Percentiles rank a stretch among this genome's conserved stretches.
phyloP scores from a whole-genome alignment of 2,113 vertebrate species.

The Regulus satrapa region DNA sequence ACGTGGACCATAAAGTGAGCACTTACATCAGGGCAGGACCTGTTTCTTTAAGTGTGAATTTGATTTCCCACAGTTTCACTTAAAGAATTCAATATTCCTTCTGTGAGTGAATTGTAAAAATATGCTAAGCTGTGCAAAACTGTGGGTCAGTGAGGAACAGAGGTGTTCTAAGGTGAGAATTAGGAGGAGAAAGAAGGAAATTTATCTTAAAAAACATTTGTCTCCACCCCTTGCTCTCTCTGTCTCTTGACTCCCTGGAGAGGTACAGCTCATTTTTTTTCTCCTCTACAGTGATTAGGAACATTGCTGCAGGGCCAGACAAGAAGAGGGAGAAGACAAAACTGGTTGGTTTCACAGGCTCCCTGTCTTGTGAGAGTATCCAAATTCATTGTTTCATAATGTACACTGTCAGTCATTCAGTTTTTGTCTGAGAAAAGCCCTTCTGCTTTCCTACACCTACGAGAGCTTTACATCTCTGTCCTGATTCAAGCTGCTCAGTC shows the following conservation, averaged over 20 bases:
- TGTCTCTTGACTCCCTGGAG: background rate
- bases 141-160: background rate
- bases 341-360: background rate
- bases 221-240: background rate
- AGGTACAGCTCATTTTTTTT: background rate
- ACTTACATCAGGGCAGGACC: background rate
- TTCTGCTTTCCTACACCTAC: background rate
- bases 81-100: constrained; percentile 1
- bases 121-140: constrained; percentile 19
- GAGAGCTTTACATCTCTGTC: background rate
- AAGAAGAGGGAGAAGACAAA: background rate
- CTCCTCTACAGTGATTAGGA: background rate
- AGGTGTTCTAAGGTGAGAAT: background rate
- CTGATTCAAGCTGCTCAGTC: background rate
- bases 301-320: background rate
- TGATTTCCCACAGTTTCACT: background rate
- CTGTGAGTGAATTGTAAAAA: background rate
- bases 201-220: background rate
- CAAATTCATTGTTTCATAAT: background rate
- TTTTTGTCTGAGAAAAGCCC: background rate
- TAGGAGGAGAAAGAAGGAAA: background rate
- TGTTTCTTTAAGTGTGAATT: background rate
- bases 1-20: background rate
- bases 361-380: background rate
- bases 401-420: background rate